Evolutionary conservation across 2,888 invertebrate genomes (phyloP).

Genomic region (Drosophila infuscata): DNA sequence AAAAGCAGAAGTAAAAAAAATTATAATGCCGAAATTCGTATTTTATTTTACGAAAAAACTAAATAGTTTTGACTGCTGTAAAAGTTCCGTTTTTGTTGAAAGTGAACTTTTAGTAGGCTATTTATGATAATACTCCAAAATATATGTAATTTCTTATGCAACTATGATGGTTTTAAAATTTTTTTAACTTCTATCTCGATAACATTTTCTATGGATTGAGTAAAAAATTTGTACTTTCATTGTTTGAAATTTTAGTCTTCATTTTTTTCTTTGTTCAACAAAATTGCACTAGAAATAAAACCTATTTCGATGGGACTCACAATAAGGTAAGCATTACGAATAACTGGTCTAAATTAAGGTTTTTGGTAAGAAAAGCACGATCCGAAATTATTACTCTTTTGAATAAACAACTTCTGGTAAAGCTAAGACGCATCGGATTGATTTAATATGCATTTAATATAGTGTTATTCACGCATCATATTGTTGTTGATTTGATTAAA

Average conservation of each 20-base stretch:
- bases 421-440: background rate
- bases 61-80: background rate
- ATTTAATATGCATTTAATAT: background rate
- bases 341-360: background rate
- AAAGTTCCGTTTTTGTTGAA: background rate
- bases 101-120: background rate
- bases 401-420: background rate
- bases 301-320: background rate
- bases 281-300: background rate
- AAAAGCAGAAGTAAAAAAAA: background rate
- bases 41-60: background rate
- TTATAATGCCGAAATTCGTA: background rate
- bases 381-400: background rate
- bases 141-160: background rate
- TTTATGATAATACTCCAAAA: background rate
- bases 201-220: background rate
- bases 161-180: background rate
- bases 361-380: background rate
- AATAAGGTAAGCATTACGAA: background rate
- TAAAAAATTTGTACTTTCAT: background rate
- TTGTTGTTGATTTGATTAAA: background rate
- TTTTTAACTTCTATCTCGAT: background rate
- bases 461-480: background rate
- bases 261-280: background rate
- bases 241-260: too few species aligned